Conservation (phyloP, 1,140 invertebrate genomes). For the Pseudomyrmex cubaensis region DNA sequence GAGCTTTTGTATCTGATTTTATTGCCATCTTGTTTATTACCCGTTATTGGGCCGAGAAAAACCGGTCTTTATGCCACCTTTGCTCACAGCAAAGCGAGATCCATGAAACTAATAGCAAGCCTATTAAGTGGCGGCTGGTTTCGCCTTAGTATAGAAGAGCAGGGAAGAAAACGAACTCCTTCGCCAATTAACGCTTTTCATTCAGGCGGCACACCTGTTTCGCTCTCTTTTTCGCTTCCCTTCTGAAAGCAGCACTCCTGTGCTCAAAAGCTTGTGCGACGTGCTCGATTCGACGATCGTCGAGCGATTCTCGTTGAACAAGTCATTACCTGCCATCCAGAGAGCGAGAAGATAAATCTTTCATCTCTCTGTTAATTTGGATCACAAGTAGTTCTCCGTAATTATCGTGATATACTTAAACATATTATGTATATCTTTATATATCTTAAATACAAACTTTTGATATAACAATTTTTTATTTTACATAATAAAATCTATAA, state of each 20-base stretch:
- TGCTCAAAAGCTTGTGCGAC: conserved; percentile 19
- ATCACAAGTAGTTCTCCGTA: not conserved
- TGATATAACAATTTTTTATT: too few species aligned
- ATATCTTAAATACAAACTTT: not conserved
- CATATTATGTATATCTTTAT: not conserved
- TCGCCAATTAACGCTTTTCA: conserved; percentile 53
- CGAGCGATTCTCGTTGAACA: conserved; percentile 28
- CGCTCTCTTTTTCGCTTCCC: not conserved
- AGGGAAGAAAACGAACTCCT: not conserved
- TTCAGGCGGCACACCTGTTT: conserved; percentile 33
- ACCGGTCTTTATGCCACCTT: not conserved
- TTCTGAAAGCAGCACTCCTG: conserved; percentile 28
- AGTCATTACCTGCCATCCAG: not conserved
- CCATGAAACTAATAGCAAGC: conserved; percentile 27
- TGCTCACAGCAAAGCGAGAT: not conserved
- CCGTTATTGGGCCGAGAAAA: conserved; percentile 18
- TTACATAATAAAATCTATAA: not conserved
- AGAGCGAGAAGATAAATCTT: conserved; percentile 11
- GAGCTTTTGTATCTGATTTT: not conserved
- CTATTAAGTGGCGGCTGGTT: conserved; percentile 42
- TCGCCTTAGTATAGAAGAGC: not conserved
- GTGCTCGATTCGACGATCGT: conserved; percentile 36
- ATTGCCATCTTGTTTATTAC: conserved; percentile 27
- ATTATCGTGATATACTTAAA: not conserved
- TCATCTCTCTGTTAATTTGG: conserved; percentile 13